Conservation (phyloP, 2,888 invertebrate genomes). For the Tipula lateralis region DNA sequence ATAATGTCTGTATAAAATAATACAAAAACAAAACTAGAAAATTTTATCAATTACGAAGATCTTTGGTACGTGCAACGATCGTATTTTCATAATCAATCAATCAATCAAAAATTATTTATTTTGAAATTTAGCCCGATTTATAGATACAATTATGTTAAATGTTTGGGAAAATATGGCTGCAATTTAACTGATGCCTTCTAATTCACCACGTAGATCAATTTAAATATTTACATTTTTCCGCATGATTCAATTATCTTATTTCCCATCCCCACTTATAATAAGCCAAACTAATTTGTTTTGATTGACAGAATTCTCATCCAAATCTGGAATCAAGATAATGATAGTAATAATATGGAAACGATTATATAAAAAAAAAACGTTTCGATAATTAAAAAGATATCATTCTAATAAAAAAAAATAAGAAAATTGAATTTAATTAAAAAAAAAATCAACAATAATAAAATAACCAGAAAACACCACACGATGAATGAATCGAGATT, state of each 20-base stretch:
- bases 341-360: neutral
- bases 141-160: neutral
- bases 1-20: neutral
- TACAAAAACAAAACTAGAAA: neutral
- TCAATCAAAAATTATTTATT: slow-evolving; percentile 28
- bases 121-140: neutral
- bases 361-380: neutral
- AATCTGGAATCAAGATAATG: neutral
- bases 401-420: slow-evolving; percentile 13
- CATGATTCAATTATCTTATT: neutral
- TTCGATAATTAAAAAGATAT: slow-evolving; percentile 24
- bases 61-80: slow-evolving; percentile 13
- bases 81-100: slow-evolving; percentile 29
- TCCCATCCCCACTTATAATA: neutral
- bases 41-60: neutral
- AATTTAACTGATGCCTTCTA: neutral
- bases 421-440: slow-evolving; percentile 25
- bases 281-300: neutral
- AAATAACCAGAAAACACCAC: slow-evolving; percentile 20
- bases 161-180: neutral
- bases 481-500: slow-evolving; percentile 25
- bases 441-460: slow-evolving; percentile 12
- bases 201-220: neutral
- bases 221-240: neutral
- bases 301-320: slow-evolving; percentile 24